Base-by-base conservation (phyloP, 2,888 invertebrate genomes). In the Amblyjoppa fuscipennis region DNA sequence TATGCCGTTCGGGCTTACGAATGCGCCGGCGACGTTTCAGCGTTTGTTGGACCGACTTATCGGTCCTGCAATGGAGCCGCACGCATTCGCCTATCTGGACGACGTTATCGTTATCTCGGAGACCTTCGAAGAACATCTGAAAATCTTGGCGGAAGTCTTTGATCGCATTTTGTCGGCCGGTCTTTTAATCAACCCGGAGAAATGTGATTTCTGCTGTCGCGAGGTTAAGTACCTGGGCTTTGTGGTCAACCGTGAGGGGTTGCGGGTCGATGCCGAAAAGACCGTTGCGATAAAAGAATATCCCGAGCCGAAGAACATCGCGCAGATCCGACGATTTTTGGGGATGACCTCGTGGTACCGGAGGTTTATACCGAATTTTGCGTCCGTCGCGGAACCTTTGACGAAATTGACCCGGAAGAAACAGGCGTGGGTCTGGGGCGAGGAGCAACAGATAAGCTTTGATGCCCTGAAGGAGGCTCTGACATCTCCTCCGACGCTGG, bases 51-150 rank as follows among this genome's bases (percentile, higher is more conserved):
- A 20, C 20, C 20, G 20, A 20, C 13, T 87, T 1, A 69, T 88
- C 9, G 82, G 88, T 2, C 76, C 79, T 7, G 86, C 77, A 3
- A 70, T 86, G 49, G 77, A 73, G 3, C 86, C 84, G 0, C 13
- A 83, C 34, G 85, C 56, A 3, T 87, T 79, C 45, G 82, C 83
- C 2, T 84, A 84, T 31, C 51, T 86, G 25, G 88, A 87, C 66
- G 83, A 88, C 41, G 83, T 20, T 20, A 20, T 20, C 20, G 20
- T 20, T 20, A 20, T 20, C 20, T 20, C 20, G 20, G 20, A 20
- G 20, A 20, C 20, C 0, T 20, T 20, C 20, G 20, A 20, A 20
- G 20, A 20, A 20, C 20, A 20, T 20, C 20, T 20, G 20, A 20
- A 20, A 20, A 20, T 20, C 20, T 20, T 20, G 20, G 20, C 20